These are phyloP conservation scores for Leptestheria dahalacensis DNA, from an alignment of 1,140 invertebrate genomes.

Conservation along the genomic window DNA sequence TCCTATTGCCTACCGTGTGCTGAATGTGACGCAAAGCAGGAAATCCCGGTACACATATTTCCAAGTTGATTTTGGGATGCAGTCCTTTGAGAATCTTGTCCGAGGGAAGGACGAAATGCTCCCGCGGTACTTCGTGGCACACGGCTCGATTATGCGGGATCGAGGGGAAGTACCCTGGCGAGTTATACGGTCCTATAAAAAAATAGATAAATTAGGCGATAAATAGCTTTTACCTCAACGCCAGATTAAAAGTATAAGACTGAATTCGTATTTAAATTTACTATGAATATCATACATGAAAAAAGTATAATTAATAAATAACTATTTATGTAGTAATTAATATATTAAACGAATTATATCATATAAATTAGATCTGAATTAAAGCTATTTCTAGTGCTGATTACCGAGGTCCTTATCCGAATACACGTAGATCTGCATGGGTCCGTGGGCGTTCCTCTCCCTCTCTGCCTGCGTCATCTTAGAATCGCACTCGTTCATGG, in stretches of 20 bases:
- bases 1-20: constrained; percentile 42
- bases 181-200: constrained; percentile 21
- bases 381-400: no score
- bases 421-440: constrained; percentile 65
- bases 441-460: constrained; percentile 63
- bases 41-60: constrained; percentile 73
- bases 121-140: constrained; percentile 31
- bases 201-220: background rate
- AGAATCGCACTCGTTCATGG: constrained; percentile 55
- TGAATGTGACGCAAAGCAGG: constrained; percentile 70
- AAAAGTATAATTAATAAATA: no score
- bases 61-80: constrained; percentile 45
- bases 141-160: constrained; percentile 35
- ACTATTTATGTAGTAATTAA: no score
- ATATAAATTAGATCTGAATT: no score
- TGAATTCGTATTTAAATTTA: background rate
- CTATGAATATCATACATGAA: no score
- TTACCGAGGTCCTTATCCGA: constrained; percentile 38
- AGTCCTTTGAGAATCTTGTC: constrained; percentile 54
- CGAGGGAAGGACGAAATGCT: constrained; percentile 42
- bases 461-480: constrained; percentile 54
- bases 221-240: background rate
- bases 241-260: background rate
- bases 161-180: constrained; percentile 49
- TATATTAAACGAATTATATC: no score